Base-by-base conservation (phyloP, 2,888 invertebrate species). In the Melanostoma mellinum region DNA sequence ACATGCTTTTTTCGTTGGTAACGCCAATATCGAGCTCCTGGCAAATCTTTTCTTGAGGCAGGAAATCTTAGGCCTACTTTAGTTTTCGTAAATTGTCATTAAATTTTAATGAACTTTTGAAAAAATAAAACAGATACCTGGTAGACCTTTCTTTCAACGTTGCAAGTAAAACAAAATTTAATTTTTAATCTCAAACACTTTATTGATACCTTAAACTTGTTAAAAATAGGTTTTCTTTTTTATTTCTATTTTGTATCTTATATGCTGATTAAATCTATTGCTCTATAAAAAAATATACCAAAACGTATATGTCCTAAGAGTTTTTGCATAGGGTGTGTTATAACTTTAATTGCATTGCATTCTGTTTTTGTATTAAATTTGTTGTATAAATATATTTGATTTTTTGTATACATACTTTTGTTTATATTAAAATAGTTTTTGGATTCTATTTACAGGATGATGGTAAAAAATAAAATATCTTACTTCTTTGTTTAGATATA, bases 211-310 rank as follows among this genome's bases (percentile, higher is more conserved):
- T 76, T 69, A 73, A 73, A 73, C 33, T 65, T 73, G 35, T 82
- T 82, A 82, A 82, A 82, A 82, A 77, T 77, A 77, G 20, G 65
- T 71, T 68, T 76, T 53, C 32, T 32, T 75, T 40, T 56, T 38
- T 48, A 6, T 56, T 68, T 68, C 10, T 58, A 20, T 4, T 56
- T 40, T 56, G 6, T 56, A 63, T 60, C 42, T 35, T 52, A 2
- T 72, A 50, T 68, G 46, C 50, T 65, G 20, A 58, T 63, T 63
- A 68, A 63, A 68, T 68, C 82, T 78, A 77, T 82, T 79, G 79
- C 73, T 60, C 72, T 79, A 77, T 77, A 82, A 78, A 82, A 74
- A 81, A 84, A 82, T 82, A 82, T 82, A 82, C 82, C 78, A 82
- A 82, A 82, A 82, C 82, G 82, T 82, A 82, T 82, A 82, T 78